These are phyloP conservation scores for Phalanger gymnotis DNA, from an alignment of 2,797 vertebrate species.

Conservation along the genomic window DNA sequence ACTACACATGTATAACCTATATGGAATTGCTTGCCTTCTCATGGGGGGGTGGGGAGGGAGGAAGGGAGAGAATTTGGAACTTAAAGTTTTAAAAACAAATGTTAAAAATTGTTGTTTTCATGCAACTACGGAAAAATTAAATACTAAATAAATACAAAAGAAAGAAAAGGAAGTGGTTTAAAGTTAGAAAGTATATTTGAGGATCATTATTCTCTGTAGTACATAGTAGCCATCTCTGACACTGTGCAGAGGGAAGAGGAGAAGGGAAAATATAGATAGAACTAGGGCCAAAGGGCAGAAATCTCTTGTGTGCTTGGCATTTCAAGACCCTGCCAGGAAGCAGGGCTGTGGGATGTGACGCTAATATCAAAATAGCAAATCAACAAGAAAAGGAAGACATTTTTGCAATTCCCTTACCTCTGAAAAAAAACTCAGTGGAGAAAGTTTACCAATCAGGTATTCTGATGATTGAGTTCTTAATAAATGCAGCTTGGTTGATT, in stretches of 20 bases:
- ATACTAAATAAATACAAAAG: too few species aligned
- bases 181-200: conserved; percentile 69
- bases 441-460: neutral
- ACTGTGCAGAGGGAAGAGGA: conserved; percentile 43
- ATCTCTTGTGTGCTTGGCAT: conserved; percentile 5
- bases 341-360: neutral
- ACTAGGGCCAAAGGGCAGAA: conserved; percentile 36
- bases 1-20: too few species aligned
- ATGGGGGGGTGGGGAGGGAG: too few species aligned
- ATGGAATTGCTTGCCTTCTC: too few species aligned
- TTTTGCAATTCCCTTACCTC: neutral
- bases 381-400: neutral
- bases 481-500: too few species aligned
- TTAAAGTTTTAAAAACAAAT: too few species aligned
- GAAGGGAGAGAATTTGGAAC: too few species aligned
- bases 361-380: conserved; percentile 12
- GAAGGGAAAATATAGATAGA: conserved; percentile 11
- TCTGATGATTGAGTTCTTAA: neutral
- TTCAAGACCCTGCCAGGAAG: neutral
- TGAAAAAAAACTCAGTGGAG: neutral
- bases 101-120: too few species aligned
- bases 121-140: too few species aligned
- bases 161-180: conserved; percentile 71
- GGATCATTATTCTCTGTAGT: conserved; percentile 42
- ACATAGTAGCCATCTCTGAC: conserved; percentile 43